A percentile compares a stretch with the other conserved stretches of the same genome.
These are phyloP conservation scores for Troilus luridus DNA, from an alignment of 2,888 invertebrate genomes.

Conservation along the genomic window DNA sequence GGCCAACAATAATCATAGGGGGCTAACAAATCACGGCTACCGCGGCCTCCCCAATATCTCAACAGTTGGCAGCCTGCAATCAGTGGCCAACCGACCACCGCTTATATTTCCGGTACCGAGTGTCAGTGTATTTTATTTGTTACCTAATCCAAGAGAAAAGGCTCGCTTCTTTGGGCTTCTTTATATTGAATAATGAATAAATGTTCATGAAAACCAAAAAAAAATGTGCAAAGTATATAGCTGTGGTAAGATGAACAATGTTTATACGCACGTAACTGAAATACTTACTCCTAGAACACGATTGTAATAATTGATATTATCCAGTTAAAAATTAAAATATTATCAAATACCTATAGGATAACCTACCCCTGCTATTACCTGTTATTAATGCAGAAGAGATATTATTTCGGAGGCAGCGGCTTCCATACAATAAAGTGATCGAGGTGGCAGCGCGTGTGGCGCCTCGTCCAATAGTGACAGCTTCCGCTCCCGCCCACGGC, in stretches of 20 bases:
- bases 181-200: background rate
- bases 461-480: background rate
- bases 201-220: background rate
- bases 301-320: too few species aligned
- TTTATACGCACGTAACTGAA: too few species aligned
- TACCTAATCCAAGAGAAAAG: background rate
- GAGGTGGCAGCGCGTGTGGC: background rate
- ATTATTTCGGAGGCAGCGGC: too few species aligned
- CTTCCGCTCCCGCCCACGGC: background rate
- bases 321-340: too few species aligned
- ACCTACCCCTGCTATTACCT: background rate
- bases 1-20: constrained; percentile 48
- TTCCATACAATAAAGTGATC: background rate
- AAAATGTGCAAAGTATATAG: too few species aligned
- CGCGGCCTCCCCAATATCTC: constrained; percentile 47
- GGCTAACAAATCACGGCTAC: constrained; percentile 20
- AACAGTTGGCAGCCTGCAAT: constrained; percentile 47
- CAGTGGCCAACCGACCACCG: constrained; percentile 6
- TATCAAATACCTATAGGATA: too few species aligned
- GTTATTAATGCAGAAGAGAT: too few species aligned
- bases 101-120: constrained; percentile 26
- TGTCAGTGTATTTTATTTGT: constrained; percentile 21
- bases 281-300: too few species aligned
- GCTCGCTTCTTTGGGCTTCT: background rate
- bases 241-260: too few species aligned